phyloP scores from a whole-genome alignment of 2,888 invertebrate species.

The Chrysodeixis includens region DNA sequence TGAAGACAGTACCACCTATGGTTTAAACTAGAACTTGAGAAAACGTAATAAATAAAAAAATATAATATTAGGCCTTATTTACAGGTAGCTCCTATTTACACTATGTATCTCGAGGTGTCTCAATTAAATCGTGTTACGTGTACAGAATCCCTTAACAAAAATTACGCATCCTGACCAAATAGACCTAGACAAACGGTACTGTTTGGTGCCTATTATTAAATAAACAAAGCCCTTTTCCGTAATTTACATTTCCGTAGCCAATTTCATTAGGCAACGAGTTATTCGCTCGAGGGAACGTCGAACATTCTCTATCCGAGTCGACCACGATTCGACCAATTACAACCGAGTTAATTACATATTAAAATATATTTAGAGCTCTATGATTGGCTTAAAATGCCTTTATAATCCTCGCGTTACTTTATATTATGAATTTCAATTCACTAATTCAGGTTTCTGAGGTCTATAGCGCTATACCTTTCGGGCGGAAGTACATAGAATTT shows the following conservation, averaged over 20 bases:
- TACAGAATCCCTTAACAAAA: conserved; percentile 58
- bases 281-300: conserved; percentile 54
- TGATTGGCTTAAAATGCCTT: conserved; percentile 22
- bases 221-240: conserved; percentile 68
- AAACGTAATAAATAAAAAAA: not conserved
- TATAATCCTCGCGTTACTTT: conserved; percentile 7
- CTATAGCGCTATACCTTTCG: not conserved
- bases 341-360: conserved; percentile 52
- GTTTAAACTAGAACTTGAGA: too few relatives aligned
- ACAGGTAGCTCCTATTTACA: conserved; percentile 6
- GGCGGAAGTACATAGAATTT: not conserved
- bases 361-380: conserved; percentile 37
- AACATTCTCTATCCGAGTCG: conserved; percentile 38
- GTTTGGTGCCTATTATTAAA: conserved; percentile 70
- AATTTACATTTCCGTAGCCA: conserved; percentile 70
- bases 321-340: conserved; percentile 50
- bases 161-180: conserved; percentile 68
- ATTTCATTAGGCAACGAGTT: conserved; percentile 68
- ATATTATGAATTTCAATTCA: not conserved
- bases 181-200: conserved; percentile 69
- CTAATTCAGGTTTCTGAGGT: not conserved
- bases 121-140: conserved; percentile 40
- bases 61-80: conserved; percentile 10
- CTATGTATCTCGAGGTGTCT: conserved; percentile 21
- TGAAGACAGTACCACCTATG: too few relatives aligned